phyloP scores from a whole-genome alignment of 2,888 invertebrate species.

The Ctenicera cuprea region DNA sequence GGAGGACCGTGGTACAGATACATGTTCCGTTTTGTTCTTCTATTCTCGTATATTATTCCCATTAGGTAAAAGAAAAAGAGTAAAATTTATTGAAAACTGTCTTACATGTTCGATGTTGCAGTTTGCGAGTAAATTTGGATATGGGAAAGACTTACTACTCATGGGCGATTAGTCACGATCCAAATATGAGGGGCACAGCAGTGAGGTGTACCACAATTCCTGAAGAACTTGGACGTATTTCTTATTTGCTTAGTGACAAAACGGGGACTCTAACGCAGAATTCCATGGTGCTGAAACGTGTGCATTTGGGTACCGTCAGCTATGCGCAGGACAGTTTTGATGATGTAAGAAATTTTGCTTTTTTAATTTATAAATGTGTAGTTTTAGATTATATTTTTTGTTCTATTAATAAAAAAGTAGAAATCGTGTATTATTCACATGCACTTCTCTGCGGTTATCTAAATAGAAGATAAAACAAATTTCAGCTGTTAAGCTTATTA shows the following conservation, averaged over 20 bases:
- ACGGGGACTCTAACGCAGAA: slow-evolving; percentile 99
- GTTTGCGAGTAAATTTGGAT: slow-evolving; percentile 97
- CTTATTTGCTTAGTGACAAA: slow-evolving; percentile 97
- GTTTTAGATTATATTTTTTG: too few relatives aligned
- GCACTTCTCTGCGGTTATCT: too few relatives aligned
- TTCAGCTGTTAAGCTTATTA: too few relatives aligned
- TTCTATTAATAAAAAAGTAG: too few relatives aligned
- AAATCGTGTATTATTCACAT: too few relatives aligned
- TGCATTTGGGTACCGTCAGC: slow-evolving; percentile 95
- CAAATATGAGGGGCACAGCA: slow-evolving; percentile 94
- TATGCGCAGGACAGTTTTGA: slow-evolving; percentile 92
- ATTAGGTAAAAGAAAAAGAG: slow-evolving; percentile 80
- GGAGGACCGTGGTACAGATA: slow-evolving; percentile 97
- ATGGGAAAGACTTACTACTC: slow-evolving; percentile 99
- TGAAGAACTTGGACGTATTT: slow-evolving; percentile 97
- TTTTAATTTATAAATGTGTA: too few relatives aligned
- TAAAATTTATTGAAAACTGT: background rate
- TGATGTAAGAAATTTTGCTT: slow-evolving; percentile 75
- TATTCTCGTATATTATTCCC: slow-evolving; percentile 99
- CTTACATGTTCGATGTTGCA: slow-evolving; percentile 67
- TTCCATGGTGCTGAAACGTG: slow-evolving; percentile 97
- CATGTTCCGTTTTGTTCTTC: slow-evolving; percentile 95
- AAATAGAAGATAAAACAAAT: too few relatives aligned
- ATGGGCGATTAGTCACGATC: slow-evolving; percentile 96
- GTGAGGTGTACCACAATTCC: slow-evolving; percentile 99